Base-by-base conservation (phyloP, 2,888 invertebrate genomes). In the Seladonia tumulorum region DNA sequence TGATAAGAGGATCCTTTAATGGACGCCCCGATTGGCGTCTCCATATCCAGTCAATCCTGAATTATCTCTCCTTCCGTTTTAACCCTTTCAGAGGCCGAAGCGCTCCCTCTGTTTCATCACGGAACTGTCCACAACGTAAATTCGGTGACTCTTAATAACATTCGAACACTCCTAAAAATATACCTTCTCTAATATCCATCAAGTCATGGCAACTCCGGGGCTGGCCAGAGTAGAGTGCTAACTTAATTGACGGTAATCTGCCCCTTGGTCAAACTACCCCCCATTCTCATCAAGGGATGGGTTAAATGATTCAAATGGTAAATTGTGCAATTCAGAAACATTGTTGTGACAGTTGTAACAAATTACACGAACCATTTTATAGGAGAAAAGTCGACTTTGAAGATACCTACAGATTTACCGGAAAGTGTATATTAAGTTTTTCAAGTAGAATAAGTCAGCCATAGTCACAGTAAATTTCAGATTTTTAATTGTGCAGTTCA, bases 121-220 rank as follows among this genome's bases (percentile, higher is more conserved):
- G 53, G n/a, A 10, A 53, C 22, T 3, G 3, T n/a, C 53, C n/a
- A 53, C 45, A 45, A 45, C 53, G 22, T 53, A 18, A 49, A 7
- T 49, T 18, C 18, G 18, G 18, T 7, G 49, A 49, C 49, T 49
- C 18, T 4, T 5, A 4, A 18, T 49, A 14, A 49, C 7, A 18
- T 18, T 49, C 49, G 18, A 5, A 16, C 16, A 18, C 7, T 7
- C 18, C 0, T 18, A 22, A 8, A 22, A 49, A 5, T 5, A 35
- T 35, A 35, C 5, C 35, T 35, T 35, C 35, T 35, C 5, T 5
- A 5, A 35, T 5, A 35, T 35, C 35, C n/a, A n/a, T n/a, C n/a
- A n/a, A n/a, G 72, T 88, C 85, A 86, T 79, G 82, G 35, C 81
- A 85, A 82, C 84, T 81, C 63, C 0, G 81, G 72, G 86, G 84